Conservation (phyloP, 2,113 vertebrate genomes). For the Oenanthe melanoleuca region DNA sequence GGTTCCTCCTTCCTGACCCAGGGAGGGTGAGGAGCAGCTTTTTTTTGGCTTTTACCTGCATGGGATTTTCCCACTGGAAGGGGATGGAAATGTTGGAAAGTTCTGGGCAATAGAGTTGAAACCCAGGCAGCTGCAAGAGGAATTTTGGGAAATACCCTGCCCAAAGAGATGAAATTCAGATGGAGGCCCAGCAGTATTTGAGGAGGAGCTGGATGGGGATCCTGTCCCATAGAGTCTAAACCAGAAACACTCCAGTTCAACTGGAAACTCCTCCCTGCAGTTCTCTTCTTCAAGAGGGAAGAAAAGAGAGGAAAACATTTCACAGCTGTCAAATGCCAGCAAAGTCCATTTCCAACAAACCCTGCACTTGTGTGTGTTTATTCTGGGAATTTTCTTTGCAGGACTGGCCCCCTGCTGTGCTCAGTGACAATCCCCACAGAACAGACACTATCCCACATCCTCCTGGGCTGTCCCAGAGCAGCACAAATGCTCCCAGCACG, state of each 20-base stretch:
- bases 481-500: not conserved
- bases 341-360: not conserved
- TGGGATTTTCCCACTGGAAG: not conserved
- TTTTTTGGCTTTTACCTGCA: not conserved
- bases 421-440: not conserved
- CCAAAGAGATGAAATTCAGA: not conserved
- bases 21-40: not conserved
- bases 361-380: not conserved
- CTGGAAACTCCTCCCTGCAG: not conserved
- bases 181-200: not conserved
- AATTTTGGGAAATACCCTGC: not conserved
- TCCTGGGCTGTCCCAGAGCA: not conserved
- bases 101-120: not conserved
- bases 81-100: not conserved
- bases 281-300: not conserved
- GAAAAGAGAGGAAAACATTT: not conserved
- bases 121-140: not conserved
- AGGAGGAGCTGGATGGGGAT: not conserved
- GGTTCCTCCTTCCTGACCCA: not conserved
- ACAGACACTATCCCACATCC: not conserved
- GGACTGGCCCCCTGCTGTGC: not conserved
- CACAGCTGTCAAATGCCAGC: not conserved
- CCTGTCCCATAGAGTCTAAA: not conserved
- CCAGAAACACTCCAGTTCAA: not conserved
- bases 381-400: not conserved